Evolutionary conservation across 2,113 vertebrate species (phyloP), one percentile per base, ranked within the genome.

Genomic region (Mustelus asterias): DNA sequence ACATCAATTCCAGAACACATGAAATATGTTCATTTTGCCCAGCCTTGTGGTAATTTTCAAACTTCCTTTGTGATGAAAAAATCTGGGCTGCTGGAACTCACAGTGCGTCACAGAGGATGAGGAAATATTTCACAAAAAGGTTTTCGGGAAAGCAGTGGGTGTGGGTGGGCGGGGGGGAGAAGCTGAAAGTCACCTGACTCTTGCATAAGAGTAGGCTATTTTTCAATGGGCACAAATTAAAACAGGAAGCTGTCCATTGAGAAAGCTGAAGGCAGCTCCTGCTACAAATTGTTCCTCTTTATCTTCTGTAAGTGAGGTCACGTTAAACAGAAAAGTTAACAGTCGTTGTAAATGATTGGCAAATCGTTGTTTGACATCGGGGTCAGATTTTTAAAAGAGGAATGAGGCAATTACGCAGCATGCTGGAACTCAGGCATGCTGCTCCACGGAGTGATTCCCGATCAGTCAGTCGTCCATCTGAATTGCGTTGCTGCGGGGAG

Each of bases 41-140:
- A 48, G 37, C 95, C 96, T 96, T 96, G 96, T 96, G 95, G 96
- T 95, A 76, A 95, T 70, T 65, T 24, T 67, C 48, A 70, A 72
- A 72, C 94, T 95, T 96, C 96, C 96, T 96, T 96, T 97, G 96
- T 97, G 96, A 97, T 97, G 96, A 96, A 97, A 97, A 54, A 96
- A 54, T 54, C 96, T 96, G 96, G 93, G 95, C 95, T 96, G 96
- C 96, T 96, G 96, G 97, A 96, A 97, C 97, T 97, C 97, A 97
- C 97, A 97, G 96, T 96, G 96, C 96, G 96, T 97, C 97, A 96
- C 96, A 93, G 44, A 69, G 96, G 96, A 97, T 97, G 97, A 97
- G 96, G 97, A 97, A 97, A 97, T 97, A 97, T 98, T 98, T 97
- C 97, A 97, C 97, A 97, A 97, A 63, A 96, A 90, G 97, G 96